These are phyloP conservation scores for Chelmon rostratus DNA, from an alignment of 2,797 vertebrate species.

Conservation along the genomic window DNA sequence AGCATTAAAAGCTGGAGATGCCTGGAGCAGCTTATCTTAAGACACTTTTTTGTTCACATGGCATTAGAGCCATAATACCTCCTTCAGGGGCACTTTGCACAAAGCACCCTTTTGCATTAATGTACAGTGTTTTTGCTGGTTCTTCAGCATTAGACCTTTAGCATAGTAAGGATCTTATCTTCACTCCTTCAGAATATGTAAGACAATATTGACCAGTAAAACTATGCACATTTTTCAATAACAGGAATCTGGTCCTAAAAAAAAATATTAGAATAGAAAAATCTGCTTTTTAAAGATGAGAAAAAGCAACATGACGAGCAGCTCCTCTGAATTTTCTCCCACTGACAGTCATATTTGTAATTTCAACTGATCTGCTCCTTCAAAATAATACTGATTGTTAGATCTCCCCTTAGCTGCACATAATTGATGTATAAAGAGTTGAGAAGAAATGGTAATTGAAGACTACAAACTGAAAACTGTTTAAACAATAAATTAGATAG, in stretches of 20 bases:
- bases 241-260: not conserved
- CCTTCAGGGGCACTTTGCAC: constrained; percentile 8
- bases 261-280: not conserved
- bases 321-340: not conserved
- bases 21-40: constrained; percentile 68
- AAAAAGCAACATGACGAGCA: not conserved
- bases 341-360: no score
- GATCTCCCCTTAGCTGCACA: not conserved
- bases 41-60: constrained; percentile 66
- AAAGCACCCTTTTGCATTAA: constrained; percentile 28
- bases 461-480: not conserved
- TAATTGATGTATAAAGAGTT: not conserved
- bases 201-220: not conserved
- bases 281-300: not conserved
- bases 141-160: not conserved
- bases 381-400: not conserved
- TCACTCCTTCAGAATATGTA: not conserved
- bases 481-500: not conserved
- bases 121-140: constrained; percentile 4
- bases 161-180: not conserved
- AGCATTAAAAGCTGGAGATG: constrained; percentile 68
- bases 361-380: not conserved
- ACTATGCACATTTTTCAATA: not conserved
- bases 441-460: not conserved
- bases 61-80: constrained; percentile 58